Evolutionary conservation across 1,140 invertebrate species (phyloP), one percentile per base, ranked within the genome.

Genomic region (Drosophila sturtevanti): DNA sequence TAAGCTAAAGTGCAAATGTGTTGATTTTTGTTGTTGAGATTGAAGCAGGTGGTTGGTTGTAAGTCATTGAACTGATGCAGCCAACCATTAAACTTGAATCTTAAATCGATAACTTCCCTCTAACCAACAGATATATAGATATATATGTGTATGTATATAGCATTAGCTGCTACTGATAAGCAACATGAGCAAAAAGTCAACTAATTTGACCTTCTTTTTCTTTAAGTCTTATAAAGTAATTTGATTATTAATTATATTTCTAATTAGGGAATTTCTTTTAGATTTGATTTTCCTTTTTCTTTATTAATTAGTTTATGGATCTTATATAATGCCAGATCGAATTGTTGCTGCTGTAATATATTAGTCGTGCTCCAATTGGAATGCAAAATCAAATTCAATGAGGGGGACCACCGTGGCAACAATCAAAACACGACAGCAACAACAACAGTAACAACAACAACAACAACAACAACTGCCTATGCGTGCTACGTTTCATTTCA

Each of bases 401-500:
- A n/a, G n/a, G 82, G 2, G 27, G 82, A 81, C 82, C 84, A 79
- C 78, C 82, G 75, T 60, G 75, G 71, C 75, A 69, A 72, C 74
- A 85, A 65, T 63, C 41, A 48, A 63, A 65, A 63, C 71, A 70
- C 21, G 56, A 77, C 34, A 77, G 59, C 61, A 63, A 48, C 34
- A 66, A 9, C 63, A 48, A 52, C 63, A 65, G 27, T n/a, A n/a
- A 37, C 55, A 44, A 63, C 67, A 67, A 64, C 51, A 64, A 58
- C 68, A 60, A n/a, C 34, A 55, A 52, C 63, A 18, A 11, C 67
- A 64, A 69, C 38, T 56, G 77, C 67, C 75, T 72, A 70, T 89
- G 84, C 85, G 84, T 89, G 84, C 79, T 77, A 79, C 84, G 79
- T 87, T 89, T 89, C 84, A 89, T 89, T 89, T 89, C 79, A 87